Evolutionary conservation across 64 coral and sea anemone species (phyloP).

Genomic region (Platygyra sinensis): DNA sequence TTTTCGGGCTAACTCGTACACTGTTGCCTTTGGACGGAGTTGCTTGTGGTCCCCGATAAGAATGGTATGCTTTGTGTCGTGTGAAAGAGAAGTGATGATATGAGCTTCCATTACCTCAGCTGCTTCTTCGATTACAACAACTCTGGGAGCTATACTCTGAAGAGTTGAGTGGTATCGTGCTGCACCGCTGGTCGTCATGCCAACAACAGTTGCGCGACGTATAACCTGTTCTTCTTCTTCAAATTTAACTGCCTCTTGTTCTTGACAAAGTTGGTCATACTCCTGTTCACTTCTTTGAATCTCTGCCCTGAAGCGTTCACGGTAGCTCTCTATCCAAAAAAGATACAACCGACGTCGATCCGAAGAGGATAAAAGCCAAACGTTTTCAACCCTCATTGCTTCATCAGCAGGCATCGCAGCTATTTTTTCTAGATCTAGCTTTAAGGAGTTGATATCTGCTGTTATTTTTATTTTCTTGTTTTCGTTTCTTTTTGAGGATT

Average conservation of each 20-base stretch:
- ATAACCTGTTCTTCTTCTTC: constrained; percentile 26
- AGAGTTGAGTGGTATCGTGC: constrained; percentile 3
- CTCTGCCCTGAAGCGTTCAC: constrained; percentile 14
- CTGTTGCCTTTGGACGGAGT: constrained; percentile 81
- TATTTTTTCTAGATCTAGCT: background rate
- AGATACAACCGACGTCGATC: constrained; percentile 37
- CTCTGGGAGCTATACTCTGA: constrained; percentile 19
- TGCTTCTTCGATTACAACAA: constrained; percentile 73
- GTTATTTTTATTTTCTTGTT: background rate
- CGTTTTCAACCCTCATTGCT: background rate
- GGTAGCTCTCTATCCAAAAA: constrained; percentile 32
- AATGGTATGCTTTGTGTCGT: constrained; percentile 68
- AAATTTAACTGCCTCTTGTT: constrained; percentile 3
- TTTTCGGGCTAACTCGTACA: constrained; percentile 67
- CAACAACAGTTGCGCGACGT: constrained; percentile 13
- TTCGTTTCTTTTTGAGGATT: background rate
- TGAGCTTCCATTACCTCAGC: constrained; percentile 79
- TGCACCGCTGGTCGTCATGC: constrained; percentile 49
- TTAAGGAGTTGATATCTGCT: constrained; percentile 23
- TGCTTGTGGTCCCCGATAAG: constrained; percentile 92
- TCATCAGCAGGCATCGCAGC: constrained; percentile 10
- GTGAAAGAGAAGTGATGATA: constrained; percentile 73
- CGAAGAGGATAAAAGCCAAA: constrained; percentile 11
- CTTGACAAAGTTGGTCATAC: constrained; percentile 28
- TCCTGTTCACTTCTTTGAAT: constrained; percentile 22